Evolutionary conservation across 64 coral and sea anemone species (phyloP), one percentile per base, ranked within the genome.

Genomic region (Porites lutea): DNA sequence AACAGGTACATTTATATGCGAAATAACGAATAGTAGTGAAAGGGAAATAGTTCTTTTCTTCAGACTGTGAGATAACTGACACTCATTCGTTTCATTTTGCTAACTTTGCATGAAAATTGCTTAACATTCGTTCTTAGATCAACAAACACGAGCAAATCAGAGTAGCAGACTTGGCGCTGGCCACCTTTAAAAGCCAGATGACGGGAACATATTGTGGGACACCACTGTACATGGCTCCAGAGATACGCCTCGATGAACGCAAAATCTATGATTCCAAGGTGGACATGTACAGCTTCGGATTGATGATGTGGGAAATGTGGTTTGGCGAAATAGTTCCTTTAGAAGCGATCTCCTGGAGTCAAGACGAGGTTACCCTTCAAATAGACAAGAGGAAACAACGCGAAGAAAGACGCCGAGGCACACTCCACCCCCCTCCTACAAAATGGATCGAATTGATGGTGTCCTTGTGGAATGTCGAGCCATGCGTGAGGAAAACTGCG

Each of bases 281-380:
- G 73, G 73, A 75, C 48, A 75, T 75, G 8, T 50, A 75, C 73
- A 75, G 73, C 48, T 75, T 75, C 16, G 73, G 73, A 7, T 2
- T 75, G 0, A 50, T 75, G 46, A 52, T 75, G 46, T 75, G 54
- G 54, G 54, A 57, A 57, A 57, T 57, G 54, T 57, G 54, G 54
- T 57, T 57, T 57, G 54, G 54, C 3, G 19, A 75, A 50, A 48
- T 45, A 3, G 73, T 12, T 7, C 54, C 4, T 16, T 1, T 49
- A 18, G 13, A n/a, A 3, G 13, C 8, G 18, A 48, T 45, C 7
- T 19, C 2, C 7, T 7, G 23, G 68, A 22, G 21, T 71, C 2
- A 8, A 71, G 13, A 19, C 13, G 73, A 52, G 19, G 5, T 75
- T 2, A 16, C 7, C n/a, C 45, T 45, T 50, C 13, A 50, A 52